Conservation (phyloP, 2,797 vertebrate genomes). For the Microchirus variegatus region DNA sequence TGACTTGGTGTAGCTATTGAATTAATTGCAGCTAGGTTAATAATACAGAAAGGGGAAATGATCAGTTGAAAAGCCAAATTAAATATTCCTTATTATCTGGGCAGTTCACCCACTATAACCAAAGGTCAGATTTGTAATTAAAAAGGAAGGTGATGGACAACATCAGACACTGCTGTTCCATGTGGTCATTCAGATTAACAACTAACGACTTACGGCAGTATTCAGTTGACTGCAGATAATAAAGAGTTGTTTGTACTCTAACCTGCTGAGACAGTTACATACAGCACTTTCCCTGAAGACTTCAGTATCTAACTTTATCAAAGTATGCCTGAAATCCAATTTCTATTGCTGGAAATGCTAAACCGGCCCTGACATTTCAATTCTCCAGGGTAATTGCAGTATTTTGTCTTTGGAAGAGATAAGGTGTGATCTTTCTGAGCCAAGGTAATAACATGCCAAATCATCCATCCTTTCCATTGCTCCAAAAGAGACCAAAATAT, state of each 20-base stretch:
- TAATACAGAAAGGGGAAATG: too few species aligned
- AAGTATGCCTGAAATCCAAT: too few species aligned
- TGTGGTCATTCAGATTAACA: too few species aligned
- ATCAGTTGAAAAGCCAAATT: too few species aligned
- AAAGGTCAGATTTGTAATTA: too few species aligned
- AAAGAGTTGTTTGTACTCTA: neutral
- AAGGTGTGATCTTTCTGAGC: constrained; percentile 50
- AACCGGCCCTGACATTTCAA: constrained; percentile 72
- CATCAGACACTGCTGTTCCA: too few species aligned
- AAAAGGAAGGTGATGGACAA: too few species aligned
- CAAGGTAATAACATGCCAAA: constrained; percentile 62
- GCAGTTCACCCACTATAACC: too few species aligned
- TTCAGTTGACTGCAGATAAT: neutral
- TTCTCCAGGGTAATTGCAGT: constrained; percentile 64
- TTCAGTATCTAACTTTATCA: constrained; percentile 15
- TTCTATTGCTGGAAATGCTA: constrained; percentile 42
- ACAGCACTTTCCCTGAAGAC: constrained; percentile 16
- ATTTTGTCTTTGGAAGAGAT: constrained; percentile 62
- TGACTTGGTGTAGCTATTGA: too few species aligned
- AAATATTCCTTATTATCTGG: too few species aligned
- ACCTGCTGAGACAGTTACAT: neutral
- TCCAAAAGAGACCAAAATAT: constrained; percentile 35
- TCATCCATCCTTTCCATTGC: constrained; percentile 49
- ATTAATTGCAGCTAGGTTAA: too few species aligned
- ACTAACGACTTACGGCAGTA: neutral